phyloP scores from a whole-genome alignment of 2,113 vertebrate species.

The Numenius arquata region DNA sequence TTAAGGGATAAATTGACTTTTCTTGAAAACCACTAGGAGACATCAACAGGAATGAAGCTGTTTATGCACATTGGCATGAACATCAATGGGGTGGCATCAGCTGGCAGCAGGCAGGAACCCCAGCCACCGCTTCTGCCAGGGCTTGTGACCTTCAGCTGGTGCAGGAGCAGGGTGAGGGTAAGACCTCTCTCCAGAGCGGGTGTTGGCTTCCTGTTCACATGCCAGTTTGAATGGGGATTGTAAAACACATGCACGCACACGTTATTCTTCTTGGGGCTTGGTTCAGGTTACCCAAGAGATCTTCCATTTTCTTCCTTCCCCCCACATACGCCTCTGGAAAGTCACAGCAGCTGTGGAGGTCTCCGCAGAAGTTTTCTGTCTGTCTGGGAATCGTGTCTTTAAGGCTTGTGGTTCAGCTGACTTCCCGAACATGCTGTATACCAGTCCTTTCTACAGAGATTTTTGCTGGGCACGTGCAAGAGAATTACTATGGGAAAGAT shows the following conservation, averaged over 20 bases:
- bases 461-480: conserved; percentile 47
- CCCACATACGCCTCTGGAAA: neutral
- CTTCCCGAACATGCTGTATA: neutral
- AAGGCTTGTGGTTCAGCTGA: conserved; percentile 1
- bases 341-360: neutral
- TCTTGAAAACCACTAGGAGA: neutral
- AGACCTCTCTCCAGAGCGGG: neutral
- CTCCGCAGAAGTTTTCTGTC: neutral
- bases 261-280: neutral
- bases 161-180: neutral
- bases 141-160: neutral
- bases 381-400: neutral
- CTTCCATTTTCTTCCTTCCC: neutral
- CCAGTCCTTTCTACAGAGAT: neutral
- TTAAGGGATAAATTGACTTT: neutral
- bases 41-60: neutral
- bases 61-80: neutral
- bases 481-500: conserved; percentile 47
- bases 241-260: neutral
- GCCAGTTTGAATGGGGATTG: neutral
- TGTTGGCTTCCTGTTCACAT: neutral
- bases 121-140: neutral
- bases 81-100: neutral
- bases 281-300: neutral
- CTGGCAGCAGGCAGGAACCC: neutral